Conservation (phyloP, 2,888 invertebrate species). For the Polydrusus tereticollis region DNA sequence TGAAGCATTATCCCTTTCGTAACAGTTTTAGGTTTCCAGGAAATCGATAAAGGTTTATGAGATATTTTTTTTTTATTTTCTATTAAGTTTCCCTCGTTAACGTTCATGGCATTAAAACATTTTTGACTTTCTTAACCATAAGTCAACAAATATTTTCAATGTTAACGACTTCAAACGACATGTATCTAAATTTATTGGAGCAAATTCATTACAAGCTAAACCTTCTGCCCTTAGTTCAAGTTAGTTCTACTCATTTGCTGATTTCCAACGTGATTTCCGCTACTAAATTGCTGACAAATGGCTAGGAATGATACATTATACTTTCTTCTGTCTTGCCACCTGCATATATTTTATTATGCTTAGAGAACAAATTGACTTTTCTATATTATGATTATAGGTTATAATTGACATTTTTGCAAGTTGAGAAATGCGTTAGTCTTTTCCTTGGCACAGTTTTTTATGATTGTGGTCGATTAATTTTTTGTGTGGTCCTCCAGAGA, state of each 20-base stretch:
- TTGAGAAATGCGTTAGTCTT: too few species aligned
- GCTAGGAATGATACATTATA: conserved; percentile 1
- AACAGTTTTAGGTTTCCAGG: background rate
- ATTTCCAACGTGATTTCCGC: conserved; percentile 4
- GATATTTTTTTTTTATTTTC: background rate
- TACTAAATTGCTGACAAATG: conserved; percentile 13
- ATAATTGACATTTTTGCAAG: too few species aligned
- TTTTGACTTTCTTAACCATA: too few species aligned
- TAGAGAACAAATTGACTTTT: too few species aligned
- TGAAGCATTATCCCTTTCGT: background rate
- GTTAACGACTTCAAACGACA: background rate
- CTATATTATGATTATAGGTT: too few species aligned
- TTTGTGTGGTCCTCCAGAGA: too few species aligned
- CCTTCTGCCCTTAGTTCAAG: background rate
- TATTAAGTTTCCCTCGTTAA: too few species aligned
- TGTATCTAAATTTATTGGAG: background rate
- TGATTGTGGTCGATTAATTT: too few species aligned
- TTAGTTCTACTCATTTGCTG: conserved; percentile 2
- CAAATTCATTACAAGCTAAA: background rate
- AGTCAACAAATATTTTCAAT: too few species aligned
- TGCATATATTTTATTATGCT: too few species aligned
- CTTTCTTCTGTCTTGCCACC: background rate
- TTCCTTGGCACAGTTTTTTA: too few species aligned
- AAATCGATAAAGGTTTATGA: background rate
- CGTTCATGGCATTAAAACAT: too few species aligned